These are phyloP conservation scores for Gymnothorax javanicus DNA, from an alignment of 2,797 vertebrate species.

Conservation along the genomic window DNA sequence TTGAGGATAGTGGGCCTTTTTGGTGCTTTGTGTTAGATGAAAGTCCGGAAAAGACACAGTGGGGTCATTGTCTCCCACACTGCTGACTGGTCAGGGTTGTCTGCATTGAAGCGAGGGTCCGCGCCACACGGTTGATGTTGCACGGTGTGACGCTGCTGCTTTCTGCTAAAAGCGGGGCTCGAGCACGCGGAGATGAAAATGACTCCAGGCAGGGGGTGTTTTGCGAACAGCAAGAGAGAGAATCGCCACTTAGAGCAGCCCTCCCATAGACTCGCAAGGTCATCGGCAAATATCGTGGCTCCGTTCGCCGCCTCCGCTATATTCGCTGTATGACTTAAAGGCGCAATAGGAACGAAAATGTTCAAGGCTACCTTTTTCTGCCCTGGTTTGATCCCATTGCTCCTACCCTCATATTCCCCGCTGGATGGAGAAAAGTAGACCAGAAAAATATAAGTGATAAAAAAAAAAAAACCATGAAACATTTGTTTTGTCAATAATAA, in stretches of 20 bases:
- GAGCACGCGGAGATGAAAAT: constrained; percentile 10
- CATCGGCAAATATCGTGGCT: background rate
- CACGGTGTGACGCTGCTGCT: background rate
- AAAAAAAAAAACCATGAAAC: constrained; percentile 1
- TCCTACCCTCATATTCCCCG: constrained; percentile 28
- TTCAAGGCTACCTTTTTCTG: constrained; percentile 46
- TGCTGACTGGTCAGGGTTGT: background rate
- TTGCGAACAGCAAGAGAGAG: background rate
- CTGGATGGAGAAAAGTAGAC: background rate
- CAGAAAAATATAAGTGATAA: constrained; percentile 11
- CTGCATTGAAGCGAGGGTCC: background rate
- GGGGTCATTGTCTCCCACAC: background rate
- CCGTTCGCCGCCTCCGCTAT: background rate
- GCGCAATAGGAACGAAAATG: constrained; percentile 48
- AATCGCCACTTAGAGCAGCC: background rate
- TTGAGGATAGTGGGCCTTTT: background rate
- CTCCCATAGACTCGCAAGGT: background rate
- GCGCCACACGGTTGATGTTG: background rate
- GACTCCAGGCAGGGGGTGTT: background rate
- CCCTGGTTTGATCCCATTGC: constrained; percentile 31
- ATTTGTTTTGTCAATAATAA: constrained; percentile 46
- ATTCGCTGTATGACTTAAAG: constrained; percentile 20
- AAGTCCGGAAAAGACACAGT: background rate
- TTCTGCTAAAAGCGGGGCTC: background rate
- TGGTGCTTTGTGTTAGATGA: background rate